phyloP scores from a whole-genome alignment of 2,888 invertebrate genomes.

The Choristoneura rosaceana region DNA sequence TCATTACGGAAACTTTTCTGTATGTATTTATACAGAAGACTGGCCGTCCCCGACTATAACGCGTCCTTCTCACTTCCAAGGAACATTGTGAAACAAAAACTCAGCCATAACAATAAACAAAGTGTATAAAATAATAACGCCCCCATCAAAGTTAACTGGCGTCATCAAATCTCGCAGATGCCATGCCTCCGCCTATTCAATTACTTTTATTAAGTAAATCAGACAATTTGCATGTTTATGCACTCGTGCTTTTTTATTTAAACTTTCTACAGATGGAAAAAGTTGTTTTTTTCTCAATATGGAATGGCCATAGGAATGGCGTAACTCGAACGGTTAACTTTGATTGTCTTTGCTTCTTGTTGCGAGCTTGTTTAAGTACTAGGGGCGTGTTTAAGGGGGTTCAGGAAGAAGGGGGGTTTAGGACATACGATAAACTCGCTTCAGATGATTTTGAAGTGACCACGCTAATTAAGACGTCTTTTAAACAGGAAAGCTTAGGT shows the following conservation, averaged over 20 bases:
- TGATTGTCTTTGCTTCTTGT: constrained; percentile 21
- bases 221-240: constrained; percentile 75
- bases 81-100: not conserved
- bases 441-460: too few species aligned
- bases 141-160: not conserved
- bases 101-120: not conserved
- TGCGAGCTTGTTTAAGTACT: not conserved
- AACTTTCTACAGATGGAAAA: constrained; percentile 56
- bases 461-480: too few species aligned
- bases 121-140: not conserved
- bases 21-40: too few species aligned
- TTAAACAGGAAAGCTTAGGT: too few species aligned
- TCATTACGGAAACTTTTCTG: too few species aligned
- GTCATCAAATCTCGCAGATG: constrained; percentile 34
- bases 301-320: too few species aligned
- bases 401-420: not conserved
- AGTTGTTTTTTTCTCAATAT: constrained; percentile 42
- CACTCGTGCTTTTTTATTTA: constrained; percentile 60
- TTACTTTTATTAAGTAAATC: constrained; percentile 78
- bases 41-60: too few species aligned
- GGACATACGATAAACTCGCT: not conserved
- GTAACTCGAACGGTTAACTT: constrained; percentile 33
- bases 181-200: constrained; percentile 66
- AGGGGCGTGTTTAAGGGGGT: not conserved
- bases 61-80: not conserved